Conservation (phyloP, 2,113 vertebrate species). For the Micronycteris hirsuta region DNA sequence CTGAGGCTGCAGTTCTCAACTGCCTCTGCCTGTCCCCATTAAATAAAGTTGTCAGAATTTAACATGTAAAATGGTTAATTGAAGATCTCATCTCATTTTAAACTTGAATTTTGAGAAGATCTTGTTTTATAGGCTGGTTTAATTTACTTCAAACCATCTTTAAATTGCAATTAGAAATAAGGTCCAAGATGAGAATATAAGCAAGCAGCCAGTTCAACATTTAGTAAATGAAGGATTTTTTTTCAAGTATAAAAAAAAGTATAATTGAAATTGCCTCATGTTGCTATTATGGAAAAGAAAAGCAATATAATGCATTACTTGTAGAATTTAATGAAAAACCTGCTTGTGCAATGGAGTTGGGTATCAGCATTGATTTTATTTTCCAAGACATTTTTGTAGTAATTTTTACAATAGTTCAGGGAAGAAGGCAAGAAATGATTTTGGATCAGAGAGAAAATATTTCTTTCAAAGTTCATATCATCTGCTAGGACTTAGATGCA, state of each 20-base stretch:
- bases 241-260: constrained; percentile 46
- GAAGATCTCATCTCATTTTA: constrained; percentile 37
- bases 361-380: constrained; percentile 67
- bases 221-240: constrained; percentile 53
- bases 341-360: constrained; percentile 13
- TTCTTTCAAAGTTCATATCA: neutral
- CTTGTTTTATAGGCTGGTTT: constrained; percentile 38
- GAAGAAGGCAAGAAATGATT: constrained; percentile 49
- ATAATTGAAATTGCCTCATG: constrained; percentile 48
- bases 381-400: constrained; percentile 56
- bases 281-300: constrained; percentile 48
- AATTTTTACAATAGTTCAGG: constrained; percentile 56
- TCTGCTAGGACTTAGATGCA: neutral
- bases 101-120: constrained; percentile 42
- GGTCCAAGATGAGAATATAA: constrained; percentile 35
- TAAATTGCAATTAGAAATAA: constrained; percentile 54
- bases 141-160: constrained; percentile 50
- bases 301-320: constrained; percentile 48
- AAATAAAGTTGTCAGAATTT: constrained; percentile 25
- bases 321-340: constrained; percentile 43
- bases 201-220: constrained; percentile 28
- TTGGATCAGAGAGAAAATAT: constrained; percentile 46
- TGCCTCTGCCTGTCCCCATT: neutral
- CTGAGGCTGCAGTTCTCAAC: neutral
- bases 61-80: constrained; percentile 16